phyloP scores from a whole-genome alignment of 2,113 vertebrate genomes.

The Lagopus muta region DNA sequence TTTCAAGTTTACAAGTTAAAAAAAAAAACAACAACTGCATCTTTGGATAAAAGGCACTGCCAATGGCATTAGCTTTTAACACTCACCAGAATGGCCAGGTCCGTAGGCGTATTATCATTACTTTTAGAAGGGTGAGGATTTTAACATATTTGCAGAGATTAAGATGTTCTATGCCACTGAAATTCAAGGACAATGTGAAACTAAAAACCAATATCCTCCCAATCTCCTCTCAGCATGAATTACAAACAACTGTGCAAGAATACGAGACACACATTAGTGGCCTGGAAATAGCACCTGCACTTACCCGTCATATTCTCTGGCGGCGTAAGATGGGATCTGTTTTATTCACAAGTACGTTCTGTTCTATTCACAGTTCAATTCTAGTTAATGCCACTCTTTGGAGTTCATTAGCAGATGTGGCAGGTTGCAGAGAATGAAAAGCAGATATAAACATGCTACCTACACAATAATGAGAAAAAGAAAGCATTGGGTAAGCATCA shows the following conservation, averaged over 20 bases:
- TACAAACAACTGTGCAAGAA: neutral
- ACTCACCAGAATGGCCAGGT: neutral
- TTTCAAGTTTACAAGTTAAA: neutral
- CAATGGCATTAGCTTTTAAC: neutral
- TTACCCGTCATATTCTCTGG: neutral
- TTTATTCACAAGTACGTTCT: neutral
- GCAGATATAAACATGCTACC: neutral
- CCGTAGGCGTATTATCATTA: neutral
- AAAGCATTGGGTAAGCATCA: neutral
- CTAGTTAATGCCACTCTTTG: neutral
- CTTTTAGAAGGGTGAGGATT: neutral
- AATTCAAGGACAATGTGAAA: neutral
- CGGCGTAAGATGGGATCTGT: neutral
- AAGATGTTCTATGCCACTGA: neutral
- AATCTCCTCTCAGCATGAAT: neutral
- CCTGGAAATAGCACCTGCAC: neutral
- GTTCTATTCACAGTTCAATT: neutral
- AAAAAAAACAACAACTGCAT: neutral
- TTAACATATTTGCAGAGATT: neutral
- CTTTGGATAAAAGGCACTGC: neutral
- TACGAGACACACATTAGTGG: neutral
- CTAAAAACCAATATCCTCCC: neutral
- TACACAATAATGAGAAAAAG: neutral
- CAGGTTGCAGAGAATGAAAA: neutral
- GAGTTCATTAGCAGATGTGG: fast-evolving